Evolutionary conservation across 2,797 vertebrate genomes (phyloP), one percentile per base, ranked within the genome.

Genomic region (Hydrocynus forskahlii): DNA sequence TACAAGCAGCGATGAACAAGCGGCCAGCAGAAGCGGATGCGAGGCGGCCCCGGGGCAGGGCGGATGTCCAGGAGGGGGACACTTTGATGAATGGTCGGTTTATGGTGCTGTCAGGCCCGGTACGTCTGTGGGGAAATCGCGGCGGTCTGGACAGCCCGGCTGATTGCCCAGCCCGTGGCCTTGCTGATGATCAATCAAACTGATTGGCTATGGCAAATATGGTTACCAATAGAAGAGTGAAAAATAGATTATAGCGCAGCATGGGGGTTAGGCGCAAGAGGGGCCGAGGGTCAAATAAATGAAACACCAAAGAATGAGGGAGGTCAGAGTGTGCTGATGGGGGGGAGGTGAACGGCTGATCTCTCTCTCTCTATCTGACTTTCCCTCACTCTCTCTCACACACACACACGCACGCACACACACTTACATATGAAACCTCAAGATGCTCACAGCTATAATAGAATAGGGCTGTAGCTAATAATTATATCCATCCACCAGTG

Each of bases 51-150:
- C 38, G 1, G 81, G 83, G 76, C 82, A 78, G 69, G 38, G n/a
- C 76, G 78, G 67, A 77, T 85, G 81, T 81, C 86, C 84, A 76
- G 89, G 78, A 86, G 89, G 92, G 92, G 93, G 96, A 93, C 92
- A 94, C 94, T 92, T 95, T 99, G 97, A 99, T 97, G 88, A 96
- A 98, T 98, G 95, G 95, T 93, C 88, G 85, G 95, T 96, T 97
- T 97, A 96, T 94, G 94, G 92, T 91, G 95, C 95, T 97, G 97
- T 97, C 97, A 94, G 93, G 94, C 91, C 88, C 88, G 79, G 82
- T 88, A 89, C 83, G 92, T 95, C 97, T 96, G 89, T 84, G 86
- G 96, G 97, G 97, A 97, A 95, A 97, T 94, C 93, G 86, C 85
- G 88, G 88, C 91, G 92, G 92, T 92, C 92, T 14, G 52, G 78